Percentiles rank a stretch among this genome's conserved stretches.
Evolutionary conservation across 1,140 invertebrate genomes (phyloP).

Genomic region (Trigoniulus corallinus): DNA sequence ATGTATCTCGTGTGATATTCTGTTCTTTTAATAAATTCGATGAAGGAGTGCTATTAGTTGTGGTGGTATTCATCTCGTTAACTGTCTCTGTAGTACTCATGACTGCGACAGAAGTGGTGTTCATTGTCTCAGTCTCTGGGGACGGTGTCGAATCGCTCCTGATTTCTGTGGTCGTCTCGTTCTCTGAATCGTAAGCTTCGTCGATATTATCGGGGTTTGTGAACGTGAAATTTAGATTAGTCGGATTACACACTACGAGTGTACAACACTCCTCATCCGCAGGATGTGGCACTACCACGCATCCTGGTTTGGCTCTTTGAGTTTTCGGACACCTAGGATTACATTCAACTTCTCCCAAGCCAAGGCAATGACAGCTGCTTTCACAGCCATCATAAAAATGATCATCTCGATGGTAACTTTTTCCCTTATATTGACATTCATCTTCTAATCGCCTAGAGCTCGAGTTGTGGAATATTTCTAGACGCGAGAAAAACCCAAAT

Average conservation of each 20-base stretch:
- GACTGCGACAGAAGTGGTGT: too few relatives aligned
- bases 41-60: too few relatives aligned
- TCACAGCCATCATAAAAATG: slow-evolving; percentile 55
- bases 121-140: too few relatives aligned
- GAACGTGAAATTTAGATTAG: background rate
- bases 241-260: background rate
- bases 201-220: too few relatives aligned
- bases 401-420: slow-evolving; percentile 38
- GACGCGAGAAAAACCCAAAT: slow-evolving; percentile 9
- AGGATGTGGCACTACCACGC: background rate
- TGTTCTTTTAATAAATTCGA: too few relatives aligned
- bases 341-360: slow-evolving; percentile 44
- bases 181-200: too few relatives aligned
- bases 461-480: slow-evolving; percentile 9
- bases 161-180: too few relatives aligned
- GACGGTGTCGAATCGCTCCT: too few relatives aligned
- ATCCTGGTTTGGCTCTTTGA: background rate
- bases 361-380: slow-evolving; percentile 48
- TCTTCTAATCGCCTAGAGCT: slow-evolving; percentile 7
- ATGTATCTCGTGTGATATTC: too few relatives aligned
- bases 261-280: background rate
- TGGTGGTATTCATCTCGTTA: too few relatives aligned
- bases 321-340: slow-evolving; percentile 28
- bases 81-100: too few relatives aligned
- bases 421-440: slow-evolving; percentile 37